Conservation (phyloP, 2,113 vertebrate species). For the Isichthys henryi region DNA sequence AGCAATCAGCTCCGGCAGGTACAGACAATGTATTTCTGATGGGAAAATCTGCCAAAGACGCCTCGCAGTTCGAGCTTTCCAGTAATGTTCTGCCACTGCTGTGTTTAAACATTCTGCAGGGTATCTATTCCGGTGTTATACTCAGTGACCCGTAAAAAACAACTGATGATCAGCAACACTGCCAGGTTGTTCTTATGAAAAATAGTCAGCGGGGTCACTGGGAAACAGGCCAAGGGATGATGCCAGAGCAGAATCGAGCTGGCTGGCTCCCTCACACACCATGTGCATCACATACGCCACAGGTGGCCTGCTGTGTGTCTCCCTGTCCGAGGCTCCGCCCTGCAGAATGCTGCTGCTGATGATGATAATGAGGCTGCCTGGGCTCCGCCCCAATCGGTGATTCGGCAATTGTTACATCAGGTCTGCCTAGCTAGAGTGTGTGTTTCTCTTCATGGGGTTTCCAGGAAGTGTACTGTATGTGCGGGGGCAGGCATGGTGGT, state of each 20-base stretch:
- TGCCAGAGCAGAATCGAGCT: background rate
- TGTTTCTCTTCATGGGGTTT: background rate
- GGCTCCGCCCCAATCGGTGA: background rate
- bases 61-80: background rate
- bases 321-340: background rate
- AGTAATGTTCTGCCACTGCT: background rate
- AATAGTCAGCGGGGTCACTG: background rate
- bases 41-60: background rate
- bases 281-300: background rate
- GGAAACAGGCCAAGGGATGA: background rate
- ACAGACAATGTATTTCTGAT: background rate
- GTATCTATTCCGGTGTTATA: background rate
- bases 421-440: background rate
- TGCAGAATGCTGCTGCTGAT: constrained; percentile 22
- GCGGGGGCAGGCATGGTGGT: background rate
- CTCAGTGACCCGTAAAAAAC: background rate
- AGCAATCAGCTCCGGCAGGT: background rate
- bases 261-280: background rate
- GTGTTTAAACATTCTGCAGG: background rate
- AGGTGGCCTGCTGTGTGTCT: background rate
- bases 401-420: background rate
- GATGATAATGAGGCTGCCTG: background rate
- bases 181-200: background rate
- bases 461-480: background rate
- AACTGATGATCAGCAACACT: background rate